Evolutionary conservation across 2,113 vertebrate species (phyloP), one percentile per base, ranked within the genome.

Genomic region (Pagrus major): DNA sequence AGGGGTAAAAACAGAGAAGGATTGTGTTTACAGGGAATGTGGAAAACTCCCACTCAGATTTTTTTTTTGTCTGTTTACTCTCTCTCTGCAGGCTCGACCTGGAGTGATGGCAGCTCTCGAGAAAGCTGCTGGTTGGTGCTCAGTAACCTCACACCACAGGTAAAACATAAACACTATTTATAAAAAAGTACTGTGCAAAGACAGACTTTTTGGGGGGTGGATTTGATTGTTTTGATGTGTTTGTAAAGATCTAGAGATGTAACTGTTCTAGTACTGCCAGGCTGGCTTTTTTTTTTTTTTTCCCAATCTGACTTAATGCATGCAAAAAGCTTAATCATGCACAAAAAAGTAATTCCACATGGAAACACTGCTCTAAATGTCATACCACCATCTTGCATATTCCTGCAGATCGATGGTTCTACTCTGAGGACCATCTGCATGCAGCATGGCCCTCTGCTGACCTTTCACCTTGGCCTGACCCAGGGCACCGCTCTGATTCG

Each of bases 381-480:
- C 4, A 31, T 23, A 54, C 9, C 41, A 56, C 55, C n/a, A 1
- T 42, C 71, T 65, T 71, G 29, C 23, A 1, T 54, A 0, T 63
- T 39, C 9, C 47, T 67, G 23, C 90, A 99, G 97, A 99, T 99
- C 39, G 98, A 99, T 89, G 98, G 98, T 88, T 99, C 98, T 87
- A 99, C 98, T 81, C 95, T 99, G 92, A 95, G 98, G 90, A 99
- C 98, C 90, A 99, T 99, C 94, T 99, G 98, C 96, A 98, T 99
- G 98, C 98, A 99, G 97, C 98, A 99, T 58, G 98, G 98, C 68
- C 98, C 98, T 73, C 95, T 99, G 94, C 94, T 99, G 95, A 99
- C 98, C 96, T 99, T 99, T 96, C 98, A 99, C 94, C 97, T 99
- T 89, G 99, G 98, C 95, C 95, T 99, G 93, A 99, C 98, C 94